These are phyloP conservation scores for Gavialis gangeticus DNA, from an alignment of 2,113 vertebrate genomes.

Conservation along the genomic window DNA sequence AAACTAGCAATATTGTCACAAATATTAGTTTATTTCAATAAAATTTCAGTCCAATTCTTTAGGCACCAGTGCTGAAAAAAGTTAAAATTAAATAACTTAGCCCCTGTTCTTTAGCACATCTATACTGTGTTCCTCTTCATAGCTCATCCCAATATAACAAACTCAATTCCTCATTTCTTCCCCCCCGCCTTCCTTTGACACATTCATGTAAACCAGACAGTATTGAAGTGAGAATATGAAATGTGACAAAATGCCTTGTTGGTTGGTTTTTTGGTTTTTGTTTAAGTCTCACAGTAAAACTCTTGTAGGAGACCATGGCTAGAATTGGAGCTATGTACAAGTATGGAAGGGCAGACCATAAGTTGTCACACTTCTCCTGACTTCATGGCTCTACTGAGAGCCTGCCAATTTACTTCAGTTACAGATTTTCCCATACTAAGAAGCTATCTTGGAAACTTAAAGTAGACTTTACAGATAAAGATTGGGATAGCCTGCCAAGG, in stretches of 20 bases:
- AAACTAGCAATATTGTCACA: neutral
- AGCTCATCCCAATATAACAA: neutral
- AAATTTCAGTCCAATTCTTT: neutral
- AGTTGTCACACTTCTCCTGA: too few relatives aligned
- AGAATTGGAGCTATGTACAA: neutral
- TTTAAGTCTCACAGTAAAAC: too few relatives aligned
- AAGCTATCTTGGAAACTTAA: too few relatives aligned
- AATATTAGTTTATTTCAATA: neutral
- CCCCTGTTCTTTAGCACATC: neutral
- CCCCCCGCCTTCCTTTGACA: neutral
- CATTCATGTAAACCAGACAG: neutral
- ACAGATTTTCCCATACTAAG: too few relatives aligned
- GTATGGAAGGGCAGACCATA: neutral
- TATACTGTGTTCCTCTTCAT: too few relatives aligned
- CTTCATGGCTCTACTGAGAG: too few relatives aligned
- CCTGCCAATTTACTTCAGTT: too few relatives aligned
- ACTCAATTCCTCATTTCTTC: neutral
- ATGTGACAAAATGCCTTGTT: neutral
- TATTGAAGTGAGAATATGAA: neutral
- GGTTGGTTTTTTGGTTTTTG: too few relatives aligned
- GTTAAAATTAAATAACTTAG: neutral
- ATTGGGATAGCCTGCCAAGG: too few relatives aligned
- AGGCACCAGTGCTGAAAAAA: neutral
- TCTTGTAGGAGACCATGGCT: too few relatives aligned
- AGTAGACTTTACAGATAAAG: too few relatives aligned